Evolutionary conservation across 2,888 invertebrate species (phyloP).

Genomic region (Cryptus viduatorius): DNA sequence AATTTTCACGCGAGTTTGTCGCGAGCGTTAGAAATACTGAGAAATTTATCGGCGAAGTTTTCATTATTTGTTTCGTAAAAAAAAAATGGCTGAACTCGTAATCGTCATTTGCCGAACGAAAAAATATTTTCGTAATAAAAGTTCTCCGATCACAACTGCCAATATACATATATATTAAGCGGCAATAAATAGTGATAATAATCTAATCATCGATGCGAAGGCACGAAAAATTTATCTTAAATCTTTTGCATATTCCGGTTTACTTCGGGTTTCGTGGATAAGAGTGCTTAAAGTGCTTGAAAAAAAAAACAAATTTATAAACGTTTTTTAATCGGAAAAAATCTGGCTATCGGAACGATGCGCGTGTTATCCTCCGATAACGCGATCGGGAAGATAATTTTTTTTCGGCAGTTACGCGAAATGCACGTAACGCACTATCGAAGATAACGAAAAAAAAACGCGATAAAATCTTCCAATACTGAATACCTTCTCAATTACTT

Average conservation of each 20-base stretch:
- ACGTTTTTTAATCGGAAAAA: not conserved
- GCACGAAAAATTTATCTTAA: no score
- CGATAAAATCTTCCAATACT: not conserved
- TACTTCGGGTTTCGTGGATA: no score
- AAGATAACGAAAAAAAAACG: not conserved
- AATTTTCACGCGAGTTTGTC: no score
- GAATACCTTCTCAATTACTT: not conserved
- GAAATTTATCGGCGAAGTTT: not conserved
- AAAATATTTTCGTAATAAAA: not conserved
- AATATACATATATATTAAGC: not conserved
- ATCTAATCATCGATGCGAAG: no score
- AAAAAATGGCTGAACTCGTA: not conserved
- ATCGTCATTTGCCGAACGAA: not conserved
- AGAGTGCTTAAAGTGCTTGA: not conserved
- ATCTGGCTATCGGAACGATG: not conserved
- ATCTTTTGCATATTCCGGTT: no score
- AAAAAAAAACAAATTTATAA: not conserved
- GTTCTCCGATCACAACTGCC: not conserved
- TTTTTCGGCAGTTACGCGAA: not conserved
- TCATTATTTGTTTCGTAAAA: not conserved
- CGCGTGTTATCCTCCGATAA: not conserved
- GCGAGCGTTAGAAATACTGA: not conserved
- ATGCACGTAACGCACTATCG: not conserved
- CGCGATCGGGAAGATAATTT: not conserved
- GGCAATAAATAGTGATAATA: no score